Conservation (phyloP, 2,888 invertebrate genomes). For the Spilosoma lubricipeda region DNA sequence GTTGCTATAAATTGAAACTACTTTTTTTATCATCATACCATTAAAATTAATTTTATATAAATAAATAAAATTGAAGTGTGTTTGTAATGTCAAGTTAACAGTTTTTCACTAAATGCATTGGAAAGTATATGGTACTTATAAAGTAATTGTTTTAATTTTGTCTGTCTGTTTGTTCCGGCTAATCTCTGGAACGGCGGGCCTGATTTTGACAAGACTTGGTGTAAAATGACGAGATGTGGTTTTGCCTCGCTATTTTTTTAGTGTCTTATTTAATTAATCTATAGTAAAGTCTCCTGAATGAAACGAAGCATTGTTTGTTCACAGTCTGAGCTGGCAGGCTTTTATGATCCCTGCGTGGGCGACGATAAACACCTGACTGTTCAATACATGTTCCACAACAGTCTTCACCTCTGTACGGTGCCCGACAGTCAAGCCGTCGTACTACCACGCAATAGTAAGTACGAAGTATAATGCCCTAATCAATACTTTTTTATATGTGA, state of each 20-base stretch:
- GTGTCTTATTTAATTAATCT: not conserved
- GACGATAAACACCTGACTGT: slow-evolving; percentile 95
- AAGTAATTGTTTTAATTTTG: too few relatives aligned
- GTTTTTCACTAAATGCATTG: too few relatives aligned
- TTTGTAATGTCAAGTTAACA: too few relatives aligned
- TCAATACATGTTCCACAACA: slow-evolving; percentile 93
- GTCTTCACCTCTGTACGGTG: slow-evolving; percentile 92
- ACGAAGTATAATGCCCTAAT: not conserved
- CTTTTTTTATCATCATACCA: too few relatives aligned
- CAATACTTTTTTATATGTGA: too few relatives aligned
- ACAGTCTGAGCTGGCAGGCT: slow-evolving; percentile 97
- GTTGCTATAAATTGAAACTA: too few relatives aligned
- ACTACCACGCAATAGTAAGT: slow-evolving; percentile 79
- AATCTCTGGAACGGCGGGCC: too few relatives aligned
- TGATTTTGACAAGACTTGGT: too few relatives aligned
- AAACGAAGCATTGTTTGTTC: slow-evolving; percentile 58
- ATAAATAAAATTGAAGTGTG: too few relatives aligned
- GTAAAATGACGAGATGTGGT: not conserved
- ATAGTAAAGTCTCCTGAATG: not conserved
- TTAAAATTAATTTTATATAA: too few relatives aligned
- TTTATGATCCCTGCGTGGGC: slow-evolving; percentile 98
- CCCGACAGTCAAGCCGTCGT: slow-evolving; percentile 92
- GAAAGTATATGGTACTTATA: too few relatives aligned
- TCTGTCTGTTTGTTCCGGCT: too few relatives aligned
- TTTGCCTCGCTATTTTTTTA: not conserved